phyloP scores from a whole-genome alignment of 2,797 vertebrate genomes.

The Danio albolineatus region DNA sequence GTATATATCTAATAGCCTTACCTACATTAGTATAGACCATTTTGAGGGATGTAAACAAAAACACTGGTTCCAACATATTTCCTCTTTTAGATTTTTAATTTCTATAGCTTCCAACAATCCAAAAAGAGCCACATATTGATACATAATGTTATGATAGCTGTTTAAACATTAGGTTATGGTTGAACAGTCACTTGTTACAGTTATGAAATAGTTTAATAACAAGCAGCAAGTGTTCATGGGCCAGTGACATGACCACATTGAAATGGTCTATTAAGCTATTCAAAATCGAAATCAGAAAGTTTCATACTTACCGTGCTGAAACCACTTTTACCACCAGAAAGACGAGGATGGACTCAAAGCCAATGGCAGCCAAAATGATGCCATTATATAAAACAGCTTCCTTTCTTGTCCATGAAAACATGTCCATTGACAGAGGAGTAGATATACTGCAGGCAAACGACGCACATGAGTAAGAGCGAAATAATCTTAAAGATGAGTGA shows the following conservation, averaged over 20 bases:
- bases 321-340: constrained; percentile 88
- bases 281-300: neutral
- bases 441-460: constrained; percentile 80
- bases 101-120: too few species aligned
- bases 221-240: too few species aligned
- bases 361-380: constrained; percentile 89
- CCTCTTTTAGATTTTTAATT: too few species aligned
- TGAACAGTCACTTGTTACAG: too few species aligned
- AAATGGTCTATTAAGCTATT: neutral
- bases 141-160: too few species aligned
- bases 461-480: neutral
- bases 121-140: too few species aligned
- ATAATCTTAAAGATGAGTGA: neutral
- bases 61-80: too few species aligned
- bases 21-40: neutral
- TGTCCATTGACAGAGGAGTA: constrained; percentile 96
- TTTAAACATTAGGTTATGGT: too few species aligned
- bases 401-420: constrained; percentile 94
- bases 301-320: constrained; percentile 82
- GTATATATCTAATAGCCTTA: neutral
- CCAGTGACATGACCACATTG: too few species aligned
- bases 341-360: constrained; percentile 89
- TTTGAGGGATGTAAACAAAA: too few species aligned
- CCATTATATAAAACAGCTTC: constrained; percentile 93
- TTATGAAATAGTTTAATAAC: too few species aligned